Evolutionary conservation across 2,113 vertebrate species (phyloP).

Genomic region (Ceuthmochares aereus): DNA sequence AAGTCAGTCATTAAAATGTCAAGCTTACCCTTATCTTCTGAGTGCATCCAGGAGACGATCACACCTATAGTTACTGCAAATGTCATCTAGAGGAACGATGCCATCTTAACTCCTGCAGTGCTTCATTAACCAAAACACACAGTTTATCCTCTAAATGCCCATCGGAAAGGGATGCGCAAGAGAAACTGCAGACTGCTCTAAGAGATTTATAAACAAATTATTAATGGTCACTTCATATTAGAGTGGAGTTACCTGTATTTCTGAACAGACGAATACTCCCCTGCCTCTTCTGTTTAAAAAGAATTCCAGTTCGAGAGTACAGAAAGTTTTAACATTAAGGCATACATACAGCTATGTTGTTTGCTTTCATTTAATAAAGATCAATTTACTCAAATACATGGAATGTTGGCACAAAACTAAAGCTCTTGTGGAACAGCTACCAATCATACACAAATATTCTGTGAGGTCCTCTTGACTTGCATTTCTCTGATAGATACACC

Average conservation of each 20-base stretch:
- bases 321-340: slow-evolving; percentile 77
- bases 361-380: slow-evolving; percentile 81
- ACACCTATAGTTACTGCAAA: neutral
- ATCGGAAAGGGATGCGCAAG: neutral
- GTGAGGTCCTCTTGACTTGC: slow-evolving; percentile 71
- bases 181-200: slow-evolving; percentile 28
- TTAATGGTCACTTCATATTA: neutral
- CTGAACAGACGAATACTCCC: slow-evolving; percentile 53
- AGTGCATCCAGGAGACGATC: neutral
- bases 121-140: neutral
- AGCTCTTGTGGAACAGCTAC: slow-evolving; percentile 78
- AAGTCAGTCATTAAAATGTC: slow-evolving; percentile 5
- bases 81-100: neutral
- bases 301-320: slow-evolving; percentile 64
- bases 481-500: slow-evolving; percentile 73
- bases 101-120: neutral
- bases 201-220: neutral
- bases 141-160: neutral
- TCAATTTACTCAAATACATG: slow-evolving; percentile 79
- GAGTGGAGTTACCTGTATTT: slow-evolving; percentile 44
- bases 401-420: slow-evolving; percentile 85
- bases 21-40: slow-evolving; percentile 41
- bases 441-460: slow-evolving; percentile 57
- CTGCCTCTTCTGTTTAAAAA: slow-evolving; percentile 62
- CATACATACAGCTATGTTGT: slow-evolving; percentile 76